A percentile compares a stretch with the other conserved stretches of the same genome.
These are phyloP conservation scores for Malthinus seriepunctatus DNA, from an alignment of 2,888 invertebrate species.

Conservation along the genomic window DNA sequence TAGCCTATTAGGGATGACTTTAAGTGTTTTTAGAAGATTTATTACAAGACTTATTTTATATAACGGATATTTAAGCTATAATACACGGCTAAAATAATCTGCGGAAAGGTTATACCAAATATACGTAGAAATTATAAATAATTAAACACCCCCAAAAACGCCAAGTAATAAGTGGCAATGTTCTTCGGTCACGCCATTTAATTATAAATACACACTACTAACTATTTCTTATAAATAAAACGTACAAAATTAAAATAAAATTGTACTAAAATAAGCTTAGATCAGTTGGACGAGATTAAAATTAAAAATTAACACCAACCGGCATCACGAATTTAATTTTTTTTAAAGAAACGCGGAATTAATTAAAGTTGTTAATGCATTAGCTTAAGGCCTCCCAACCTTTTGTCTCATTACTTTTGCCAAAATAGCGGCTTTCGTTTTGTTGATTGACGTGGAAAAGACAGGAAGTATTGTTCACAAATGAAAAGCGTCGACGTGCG, in stretches of 20 bases:
- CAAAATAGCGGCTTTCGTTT: conserved; percentile 14
- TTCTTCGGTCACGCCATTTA: conserved; percentile 1
- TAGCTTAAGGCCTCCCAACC: conserved; percentile 9
- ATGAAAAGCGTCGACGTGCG: conserved; percentile 4
- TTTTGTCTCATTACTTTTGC: conserved; percentile 17
- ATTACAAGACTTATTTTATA: conserved; percentile 9
- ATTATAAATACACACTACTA: conserved; percentile 2
- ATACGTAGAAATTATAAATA: conserved; percentile 14
- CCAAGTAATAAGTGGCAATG: conserved; percentile 1
- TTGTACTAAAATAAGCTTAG: conserved; percentile 1
- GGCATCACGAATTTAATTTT: neutral
- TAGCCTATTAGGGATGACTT: conserved; percentile 21
- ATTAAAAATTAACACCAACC: neutral
- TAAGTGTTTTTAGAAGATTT: conserved; percentile 16
- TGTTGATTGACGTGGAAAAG: conserved; percentile 11
- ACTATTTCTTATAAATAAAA: conserved; percentile 4
- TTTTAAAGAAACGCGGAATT: neutral
- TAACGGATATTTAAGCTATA: neutral
- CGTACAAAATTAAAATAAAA: conserved; percentile 2
- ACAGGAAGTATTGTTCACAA: conserved; percentile 10
- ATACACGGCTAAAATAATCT: conserved; percentile 7
- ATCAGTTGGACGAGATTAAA: neutral
- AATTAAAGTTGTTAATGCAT: conserved; percentile 13
- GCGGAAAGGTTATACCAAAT: conserved; percentile 9
- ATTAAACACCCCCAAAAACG: conserved; percentile 6